phyloP scores from a whole-genome alignment of 2,797 vertebrate genomes.

The Spatula versicolor region DNA sequence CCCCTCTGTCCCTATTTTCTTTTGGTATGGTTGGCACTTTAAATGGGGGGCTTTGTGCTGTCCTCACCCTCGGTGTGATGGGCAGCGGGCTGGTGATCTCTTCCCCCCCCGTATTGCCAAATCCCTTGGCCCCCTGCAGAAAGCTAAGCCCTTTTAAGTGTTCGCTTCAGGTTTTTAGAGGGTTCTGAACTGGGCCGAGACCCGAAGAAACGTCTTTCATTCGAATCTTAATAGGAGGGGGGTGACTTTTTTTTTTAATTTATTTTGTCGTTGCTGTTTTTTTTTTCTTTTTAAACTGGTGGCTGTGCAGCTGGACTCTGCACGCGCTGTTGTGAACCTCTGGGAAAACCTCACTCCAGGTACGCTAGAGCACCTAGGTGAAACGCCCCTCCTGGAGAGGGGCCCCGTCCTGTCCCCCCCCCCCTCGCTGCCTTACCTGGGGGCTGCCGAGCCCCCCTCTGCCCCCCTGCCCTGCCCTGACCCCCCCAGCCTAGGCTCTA shows the following conservation, averaged over 20 bases:
- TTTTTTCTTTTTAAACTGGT: conserved; percentile 2
- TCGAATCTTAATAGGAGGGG: conserved; percentile 34
- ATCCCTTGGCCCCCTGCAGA: not conserved
- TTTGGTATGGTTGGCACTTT: conserved; percentile 61
- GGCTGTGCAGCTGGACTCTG: conserved; percentile 65
- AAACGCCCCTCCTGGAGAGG: conserved; percentile 65
- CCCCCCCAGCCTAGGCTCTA: not conserved
- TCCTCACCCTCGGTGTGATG: not conserved
- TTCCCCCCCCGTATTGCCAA: not conserved
- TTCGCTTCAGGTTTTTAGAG: conserved; percentile 42
- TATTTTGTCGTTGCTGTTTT: conserved; percentile 34
- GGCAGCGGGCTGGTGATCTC: not conserved
- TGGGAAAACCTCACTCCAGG: conserved; percentile 69
- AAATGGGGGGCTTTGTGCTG: not conserved
- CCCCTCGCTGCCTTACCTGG: conserved; percentile 25
- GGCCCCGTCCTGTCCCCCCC: not conserved
- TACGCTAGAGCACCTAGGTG: conserved; percentile 57
- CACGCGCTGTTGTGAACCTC: conserved; percentile 28
- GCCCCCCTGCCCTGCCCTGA: not conserved
- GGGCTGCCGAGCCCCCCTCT: not conserved
- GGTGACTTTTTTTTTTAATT: conserved; percentile 31
- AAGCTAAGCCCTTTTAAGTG: conserved; percentile 8
- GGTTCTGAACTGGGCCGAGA: not conserved
- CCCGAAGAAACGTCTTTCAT: not conserved
- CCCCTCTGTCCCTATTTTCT: conserved; percentile 9